Conservation (phyloP, 2,113 vertebrate species). For the Lucifuga dentata region DNA sequence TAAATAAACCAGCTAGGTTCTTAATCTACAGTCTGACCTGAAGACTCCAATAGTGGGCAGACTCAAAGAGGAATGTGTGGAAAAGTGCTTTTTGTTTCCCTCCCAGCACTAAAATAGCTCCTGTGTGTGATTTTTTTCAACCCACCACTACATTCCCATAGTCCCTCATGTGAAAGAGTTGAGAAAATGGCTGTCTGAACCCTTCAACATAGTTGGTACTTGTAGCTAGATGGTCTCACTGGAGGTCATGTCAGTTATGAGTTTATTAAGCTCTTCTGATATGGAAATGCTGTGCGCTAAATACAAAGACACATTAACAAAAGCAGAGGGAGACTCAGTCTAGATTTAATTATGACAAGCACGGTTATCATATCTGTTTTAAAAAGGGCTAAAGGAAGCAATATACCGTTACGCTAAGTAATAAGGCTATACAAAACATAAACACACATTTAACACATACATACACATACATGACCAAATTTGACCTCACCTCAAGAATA, state of each 20-base stretch:
- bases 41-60: constrained; percentile 49
- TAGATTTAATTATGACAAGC: constrained; percentile 23
- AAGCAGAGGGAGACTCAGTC: neutral
- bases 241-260: constrained; percentile 13
- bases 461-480: neutral
- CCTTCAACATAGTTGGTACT: constrained; percentile 27
- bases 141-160: constrained; percentile 67
- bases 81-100: constrained; percentile 67
- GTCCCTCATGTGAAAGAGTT: constrained; percentile 57
- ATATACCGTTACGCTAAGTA: neutral
- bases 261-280: constrained; percentile 45
- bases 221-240: constrained; percentile 14
- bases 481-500: constrained; percentile 90
- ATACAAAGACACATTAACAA: constrained; percentile 8
- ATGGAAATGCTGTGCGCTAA: constrained; percentile 29
- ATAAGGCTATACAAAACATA: neutral
- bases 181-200: constrained; percentile 58
- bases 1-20: constrained; percentile 32
- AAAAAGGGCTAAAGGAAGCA: neutral
- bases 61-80: constrained; percentile 75
- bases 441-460: neutral
- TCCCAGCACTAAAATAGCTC: constrained; percentile 78
- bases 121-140: constrained; percentile 50
- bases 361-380: constrained; percentile 12
- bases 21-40: constrained; percentile 31